These are phyloP conservation scores for Pampusana beccarii DNA, from an alignment of 2,113 vertebrate species.

Conservation along the genomic window DNA sequence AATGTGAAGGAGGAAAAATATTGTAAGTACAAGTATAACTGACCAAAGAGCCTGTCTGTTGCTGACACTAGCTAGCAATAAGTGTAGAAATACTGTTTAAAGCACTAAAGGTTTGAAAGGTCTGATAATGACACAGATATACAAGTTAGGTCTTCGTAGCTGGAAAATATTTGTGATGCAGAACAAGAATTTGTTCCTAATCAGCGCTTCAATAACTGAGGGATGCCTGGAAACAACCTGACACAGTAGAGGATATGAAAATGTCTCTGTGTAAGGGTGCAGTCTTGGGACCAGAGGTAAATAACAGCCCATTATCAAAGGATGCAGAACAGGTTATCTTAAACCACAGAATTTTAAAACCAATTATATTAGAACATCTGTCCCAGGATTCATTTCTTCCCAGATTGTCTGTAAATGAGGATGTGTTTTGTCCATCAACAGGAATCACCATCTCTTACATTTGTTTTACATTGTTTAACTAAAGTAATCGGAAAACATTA, in stretches of 20 bases:
- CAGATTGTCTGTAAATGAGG: neutral
- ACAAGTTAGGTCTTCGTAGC: neutral
- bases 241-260: neutral
- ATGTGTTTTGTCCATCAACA: neutral
- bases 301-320: neutral
- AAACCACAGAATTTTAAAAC: neutral
- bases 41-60: neutral
- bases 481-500: conserved; percentile 37
- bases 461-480: neutral
- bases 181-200: neutral
- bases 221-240: neutral
- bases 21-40: neutral
- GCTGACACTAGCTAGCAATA: neutral
- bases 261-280: neutral
- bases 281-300: neutral
- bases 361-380: neutral
- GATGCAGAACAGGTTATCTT: neutral
- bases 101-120: neutral
- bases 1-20: neutral
- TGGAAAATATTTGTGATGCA: neutral
- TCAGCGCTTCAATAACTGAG: neutral
- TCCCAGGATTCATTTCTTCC: neutral
- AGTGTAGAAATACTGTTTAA: neutral
- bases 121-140: neutral
- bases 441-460: neutral